Conservation (phyloP, 2,797 vertebrate genomes). For the Periparus ater region DNA sequence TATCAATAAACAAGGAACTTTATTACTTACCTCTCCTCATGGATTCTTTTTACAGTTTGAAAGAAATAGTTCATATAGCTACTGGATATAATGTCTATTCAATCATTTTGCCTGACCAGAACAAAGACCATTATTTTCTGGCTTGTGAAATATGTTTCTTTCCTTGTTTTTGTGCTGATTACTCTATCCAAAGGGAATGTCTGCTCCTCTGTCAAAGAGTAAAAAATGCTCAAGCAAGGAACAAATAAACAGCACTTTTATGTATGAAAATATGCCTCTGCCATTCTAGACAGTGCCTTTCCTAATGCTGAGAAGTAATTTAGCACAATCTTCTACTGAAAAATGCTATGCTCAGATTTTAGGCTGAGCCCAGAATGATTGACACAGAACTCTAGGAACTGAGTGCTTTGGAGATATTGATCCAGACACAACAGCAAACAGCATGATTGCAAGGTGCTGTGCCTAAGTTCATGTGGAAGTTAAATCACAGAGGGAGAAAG, state of each 20-base stretch:
- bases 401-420: background rate
- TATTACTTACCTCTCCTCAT: background rate
- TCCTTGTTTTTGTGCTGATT: constrained; percentile 26
- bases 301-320: background rate
- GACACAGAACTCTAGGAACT: background rate
- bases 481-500: background rate
- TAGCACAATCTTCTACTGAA: background rate
- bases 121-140: constrained; percentile 34
- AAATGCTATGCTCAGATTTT: background rate
- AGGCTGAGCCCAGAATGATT: background rate
- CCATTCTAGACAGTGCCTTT: background rate
- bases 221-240: background rate
- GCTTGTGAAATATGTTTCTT: constrained; percentile 6
- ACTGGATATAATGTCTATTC: background rate
- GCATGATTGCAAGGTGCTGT: background rate
- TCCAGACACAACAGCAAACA: background rate
- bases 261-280: background rate
- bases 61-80: background rate
- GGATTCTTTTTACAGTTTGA: background rate
- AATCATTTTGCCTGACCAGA: background rate
- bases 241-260: background rate
- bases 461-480: background rate
- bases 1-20: constrained; percentile 2
- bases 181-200: constrained; percentile 51
- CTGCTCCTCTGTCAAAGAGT: background rate